These are phyloP conservation scores for Cyclophora albipunctata DNA, from an alignment of 2,888 invertebrate species.

Conservation along the genomic window DNA sequence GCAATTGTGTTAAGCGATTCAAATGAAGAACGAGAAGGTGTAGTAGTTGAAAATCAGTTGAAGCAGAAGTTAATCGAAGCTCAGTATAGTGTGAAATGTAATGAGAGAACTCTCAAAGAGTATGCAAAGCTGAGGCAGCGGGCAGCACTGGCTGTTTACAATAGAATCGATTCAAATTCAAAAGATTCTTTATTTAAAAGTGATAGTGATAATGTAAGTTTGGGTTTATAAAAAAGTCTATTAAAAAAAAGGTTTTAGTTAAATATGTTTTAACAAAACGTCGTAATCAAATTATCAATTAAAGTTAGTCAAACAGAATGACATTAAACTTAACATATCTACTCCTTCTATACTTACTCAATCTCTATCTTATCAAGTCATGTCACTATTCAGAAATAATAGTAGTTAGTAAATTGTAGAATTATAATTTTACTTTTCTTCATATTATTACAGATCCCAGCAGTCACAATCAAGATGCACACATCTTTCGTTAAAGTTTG, in stretches of 20 bases:
- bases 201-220: slow-evolving; percentile 29
- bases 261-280: too few relatives aligned
- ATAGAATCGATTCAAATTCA: slow-evolving; percentile 33
- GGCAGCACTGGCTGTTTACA: slow-evolving; percentile 36
- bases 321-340: too few relatives aligned
- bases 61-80: slow-evolving; percentile 49
- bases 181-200: slow-evolving; percentile 31
- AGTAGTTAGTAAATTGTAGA: too few relatives aligned
- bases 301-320: too few relatives aligned
- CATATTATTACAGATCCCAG: slow-evolving; percentile 28
- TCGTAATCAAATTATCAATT: too few relatives aligned
- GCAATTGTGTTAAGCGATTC: slow-evolving; percentile 4
- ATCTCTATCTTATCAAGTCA: too few relatives aligned
- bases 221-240: background rate
- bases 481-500: slow-evolving; percentile 45
- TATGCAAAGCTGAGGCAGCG: slow-evolving; percentile 39
- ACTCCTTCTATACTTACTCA: too few relatives aligned
- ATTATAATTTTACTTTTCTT: too few relatives aligned
- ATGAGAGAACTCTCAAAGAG: slow-evolving; percentile 38
- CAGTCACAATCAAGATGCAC: slow-evolving; percentile 30
- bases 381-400: too few relatives aligned
- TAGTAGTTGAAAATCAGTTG: slow-evolving; percentile 21
- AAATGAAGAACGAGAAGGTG: slow-evolving; percentile 18
- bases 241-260: too few relatives aligned
- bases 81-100: slow-evolving; percentile 39